Percentiles rank a stretch among this genome's conserved stretches.
These are phyloP conservation scores for Gobius niger DNA, from an alignment of 2,113 vertebrate species.

Conservation along the genomic window DNA sequence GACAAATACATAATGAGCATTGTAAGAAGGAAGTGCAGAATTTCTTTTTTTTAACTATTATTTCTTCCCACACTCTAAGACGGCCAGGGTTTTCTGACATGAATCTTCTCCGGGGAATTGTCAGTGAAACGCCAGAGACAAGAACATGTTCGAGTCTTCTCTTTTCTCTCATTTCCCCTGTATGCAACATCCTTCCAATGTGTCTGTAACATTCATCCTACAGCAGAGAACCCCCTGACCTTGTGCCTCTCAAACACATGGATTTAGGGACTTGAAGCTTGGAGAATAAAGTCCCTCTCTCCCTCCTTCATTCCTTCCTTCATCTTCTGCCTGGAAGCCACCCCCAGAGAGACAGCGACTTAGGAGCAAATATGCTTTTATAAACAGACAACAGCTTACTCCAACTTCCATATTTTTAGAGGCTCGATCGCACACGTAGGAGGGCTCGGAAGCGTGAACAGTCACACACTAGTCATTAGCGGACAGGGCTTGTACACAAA, in stretches of 20 bases:
- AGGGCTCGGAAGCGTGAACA: constrained; percentile 32
- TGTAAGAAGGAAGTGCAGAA: too few species aligned
- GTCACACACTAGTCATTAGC: constrained; percentile 35
- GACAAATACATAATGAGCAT: too few species aligned
- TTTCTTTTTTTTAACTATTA: too few species aligned
- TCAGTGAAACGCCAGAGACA: constrained; percentile 48
- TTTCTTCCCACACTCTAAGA: too few species aligned
- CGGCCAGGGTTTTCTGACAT: constrained; percentile 33
- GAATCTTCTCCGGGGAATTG: constrained; percentile 53
- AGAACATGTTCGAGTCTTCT: constrained; percentile 31
- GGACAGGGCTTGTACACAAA: constrained; percentile 21
- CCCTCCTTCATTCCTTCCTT: constrained; percentile 5
- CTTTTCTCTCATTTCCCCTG: constrained; percentile 10
- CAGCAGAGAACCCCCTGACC: constrained; percentile 40
- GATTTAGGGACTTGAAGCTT: constrained; percentile 54
- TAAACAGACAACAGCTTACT: constrained; percentile 25
- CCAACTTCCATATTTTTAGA: constrained; percentile 23
- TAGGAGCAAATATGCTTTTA: constrained; percentile 23
- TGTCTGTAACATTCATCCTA: constrained; percentile 35
- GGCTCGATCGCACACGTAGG: constrained; percentile 22
- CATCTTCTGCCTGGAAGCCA: constrained; percentile 25
- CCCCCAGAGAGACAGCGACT: constrained; percentile 35
- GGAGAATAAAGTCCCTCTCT: constrained; percentile 38
- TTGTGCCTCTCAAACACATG: constrained; percentile 45
- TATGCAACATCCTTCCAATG: constrained; percentile 34